Evolutionary conservation across 1,140 invertebrate species (phyloP), one percentile per base, ranked within the genome.

Genomic region (Thaumatotibia leucotreta): DNA sequence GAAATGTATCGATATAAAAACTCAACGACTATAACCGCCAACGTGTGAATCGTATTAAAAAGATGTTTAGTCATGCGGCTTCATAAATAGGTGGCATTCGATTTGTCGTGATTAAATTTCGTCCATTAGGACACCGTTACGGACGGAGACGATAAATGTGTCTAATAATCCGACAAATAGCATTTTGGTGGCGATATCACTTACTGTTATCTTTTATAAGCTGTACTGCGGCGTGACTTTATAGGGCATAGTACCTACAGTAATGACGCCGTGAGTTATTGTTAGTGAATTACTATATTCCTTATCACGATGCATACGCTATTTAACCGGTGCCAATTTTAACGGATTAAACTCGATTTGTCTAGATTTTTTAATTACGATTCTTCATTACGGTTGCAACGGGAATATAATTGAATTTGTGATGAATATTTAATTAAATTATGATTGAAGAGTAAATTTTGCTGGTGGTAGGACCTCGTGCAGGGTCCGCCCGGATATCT

Each of bases 21-120:
- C 84, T 91, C 87, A 88, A 89, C 86, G 87, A 88, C 84, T 89
- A 89, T 91, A 89, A 85, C 78, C 74, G 81, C 81, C 81, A 85
- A 91, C 88, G 86, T 91, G 88, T 89, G 88, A 91, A 89, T 89
- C 86, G 88, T 91, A 89, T 91, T 91, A 91, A 89, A 91, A 91
- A 91, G 79, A 64, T 89, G 88, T 89, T 88, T 80, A 91, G 88
- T 91, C 88, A 91, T 91, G 75, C 85, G 81, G 70, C 84, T 86
- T 88, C 86, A 88, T 91, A 88, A 91, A 88, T 85, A 87, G 84
- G 84, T 89, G 83, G 82, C 85, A 89, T 88, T 91, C 86, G 82
- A 83, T 88, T 89, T 88, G 84, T 88, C 82, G 87, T 91, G 88
- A 91, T 91, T 89, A 88, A 89, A 91, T 89, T 89, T 88, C 77